These are phyloP conservation scores for Spilosoma lubricipeda DNA, from an alignment of 2,888 invertebrate species.

Conservation along the genomic window DNA sequence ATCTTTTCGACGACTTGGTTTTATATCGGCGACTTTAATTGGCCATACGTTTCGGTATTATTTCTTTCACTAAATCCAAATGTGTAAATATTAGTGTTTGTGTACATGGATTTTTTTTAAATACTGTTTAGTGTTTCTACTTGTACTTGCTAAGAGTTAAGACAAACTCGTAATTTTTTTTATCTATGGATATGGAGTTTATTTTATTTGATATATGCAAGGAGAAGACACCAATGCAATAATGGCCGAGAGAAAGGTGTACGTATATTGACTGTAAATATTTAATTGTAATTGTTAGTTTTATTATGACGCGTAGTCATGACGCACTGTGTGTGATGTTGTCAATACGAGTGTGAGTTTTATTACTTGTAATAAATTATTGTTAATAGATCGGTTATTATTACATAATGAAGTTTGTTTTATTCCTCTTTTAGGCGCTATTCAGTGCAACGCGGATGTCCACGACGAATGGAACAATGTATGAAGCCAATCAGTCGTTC, in stretches of 20 bases:
- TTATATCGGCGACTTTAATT: slow-evolving; percentile 22
- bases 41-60: slow-evolving; percentile 42
- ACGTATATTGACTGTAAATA: slow-evolving; percentile 72
- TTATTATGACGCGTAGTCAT: slow-evolving; percentile 60
- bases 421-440: slow-evolving; percentile 21
- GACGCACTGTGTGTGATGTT: slow-evolving; percentile 73
- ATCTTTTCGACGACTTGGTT: slow-evolving; percentile 15
- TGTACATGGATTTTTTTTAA: slow-evolving; percentile 32
- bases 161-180: slow-evolving; percentile 14
- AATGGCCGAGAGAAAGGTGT: slow-evolving; percentile 46
- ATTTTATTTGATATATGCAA: slow-evolving; percentile 17
- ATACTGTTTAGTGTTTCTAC: slow-evolving; percentile 37
- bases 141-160: slow-evolving; percentile 23
- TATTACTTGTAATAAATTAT: slow-evolving; percentile 83
- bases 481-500: too few relatives aligned
- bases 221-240: slow-evolving; percentile 49
- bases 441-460: too few relatives aligned
- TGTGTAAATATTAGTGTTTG: slow-evolving; percentile 36
- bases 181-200: slow-evolving; percentile 16
- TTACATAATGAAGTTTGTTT: slow-evolving; percentile 45
- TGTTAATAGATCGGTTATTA: slow-evolving; percentile 85
- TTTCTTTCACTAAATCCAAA: slow-evolving; percentile 10
- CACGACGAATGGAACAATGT: too few relatives aligned
- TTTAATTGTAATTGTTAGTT: slow-evolving; percentile 66
- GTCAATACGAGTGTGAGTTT: slow-evolving; percentile 77